Base-by-base conservation (phyloP, 2,113 vertebrate species). In the Megaceryle maxima region DNA sequence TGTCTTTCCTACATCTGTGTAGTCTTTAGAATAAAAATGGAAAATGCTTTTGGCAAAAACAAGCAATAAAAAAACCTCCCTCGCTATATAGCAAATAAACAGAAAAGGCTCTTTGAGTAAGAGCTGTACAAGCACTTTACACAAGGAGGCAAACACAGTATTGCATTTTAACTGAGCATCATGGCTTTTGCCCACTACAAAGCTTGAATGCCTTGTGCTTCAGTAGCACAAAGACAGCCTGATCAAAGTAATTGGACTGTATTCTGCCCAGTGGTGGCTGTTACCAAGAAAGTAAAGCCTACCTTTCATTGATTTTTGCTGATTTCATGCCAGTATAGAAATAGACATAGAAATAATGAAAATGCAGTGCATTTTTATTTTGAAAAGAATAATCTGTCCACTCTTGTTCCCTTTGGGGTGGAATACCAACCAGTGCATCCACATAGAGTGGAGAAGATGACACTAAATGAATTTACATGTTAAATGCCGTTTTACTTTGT, bases 401-500 rank as follows among this genome's bases (percentile, higher is more conserved):
- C 51, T 80, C 60, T 63, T 59, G 21, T 77, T 96, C 60, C 67
- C 74, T 69, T 37, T 83, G 59, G 46, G 18, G 39, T 92, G n/a
- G n/a, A 88, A 77, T 41, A 59, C 76, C 51, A 84, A 87, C 70
- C 18, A 84, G 33, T 2, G 16, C 37, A 53, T 88, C 39, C 56
- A 87, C 75, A 92, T 1, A 75, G 73, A 93, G 75, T 62, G 64
- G 46, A 89, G n/a, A 93, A 86, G 88, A 86, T 75, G 33, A 28
- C 33, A 83, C 37, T 79, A 69, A 85, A 88, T 33, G 17, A 90
- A 28, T 95, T 92, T 75, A 68, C 3, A 0, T 60, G 51, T 73
- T 94, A 92, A 91, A 88, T 63, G 67, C 18, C 24, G 39, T 92
- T 94, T 89, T 91, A 82, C 22, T 95, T 91, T 79, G 62, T 87